Percentiles rank a stretch among this genome's conserved stretches.
These are phyloP conservation scores for Ceryle rudis DNA, from an alignment of 2,797 vertebrate species.

Conservation along the genomic window DNA sequence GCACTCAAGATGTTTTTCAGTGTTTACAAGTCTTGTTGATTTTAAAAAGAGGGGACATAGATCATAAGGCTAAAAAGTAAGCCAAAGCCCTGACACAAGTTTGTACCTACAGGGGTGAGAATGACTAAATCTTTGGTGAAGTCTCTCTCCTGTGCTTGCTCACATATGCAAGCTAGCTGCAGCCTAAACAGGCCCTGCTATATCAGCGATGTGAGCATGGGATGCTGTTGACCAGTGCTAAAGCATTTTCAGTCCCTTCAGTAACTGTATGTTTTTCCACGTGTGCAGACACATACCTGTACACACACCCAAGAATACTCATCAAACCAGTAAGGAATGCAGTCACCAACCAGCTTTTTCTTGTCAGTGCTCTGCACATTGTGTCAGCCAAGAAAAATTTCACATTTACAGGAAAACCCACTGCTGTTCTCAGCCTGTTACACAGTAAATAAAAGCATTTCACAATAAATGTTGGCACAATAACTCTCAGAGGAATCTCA, in stretches of 20 bases:
- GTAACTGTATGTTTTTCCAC: neutral
- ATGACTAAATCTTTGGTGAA: neutral
- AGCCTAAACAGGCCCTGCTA: neutral
- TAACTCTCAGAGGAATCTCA: slow-evolving; percentile 9
- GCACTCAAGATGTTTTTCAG: neutral
- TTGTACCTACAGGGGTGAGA: neutral
- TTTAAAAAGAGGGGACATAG: neutral
- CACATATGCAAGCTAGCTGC: neutral
- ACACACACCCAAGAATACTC: rapidly evolving
- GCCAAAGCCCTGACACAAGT: neutral
- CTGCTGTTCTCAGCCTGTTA: slow-evolving; percentile 17
- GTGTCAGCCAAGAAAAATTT: slow-evolving; percentile 12
- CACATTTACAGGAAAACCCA: slow-evolving; percentile 46
- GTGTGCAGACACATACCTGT: neutral
- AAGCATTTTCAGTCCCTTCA: neutral
- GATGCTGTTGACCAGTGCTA: neutral
- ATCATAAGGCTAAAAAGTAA: neutral
- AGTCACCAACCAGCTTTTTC: neutral
- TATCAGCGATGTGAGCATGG: neutral
- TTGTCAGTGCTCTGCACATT: neutral
- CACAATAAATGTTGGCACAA: neutral
- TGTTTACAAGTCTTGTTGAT: neutral
- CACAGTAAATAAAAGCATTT: slow-evolving; percentile 33
- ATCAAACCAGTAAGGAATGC: neutral
- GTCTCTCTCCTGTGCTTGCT: neutral